Conservation (phyloP, 2,797 vertebrate species). For the Myripristis jacobus region DNA sequence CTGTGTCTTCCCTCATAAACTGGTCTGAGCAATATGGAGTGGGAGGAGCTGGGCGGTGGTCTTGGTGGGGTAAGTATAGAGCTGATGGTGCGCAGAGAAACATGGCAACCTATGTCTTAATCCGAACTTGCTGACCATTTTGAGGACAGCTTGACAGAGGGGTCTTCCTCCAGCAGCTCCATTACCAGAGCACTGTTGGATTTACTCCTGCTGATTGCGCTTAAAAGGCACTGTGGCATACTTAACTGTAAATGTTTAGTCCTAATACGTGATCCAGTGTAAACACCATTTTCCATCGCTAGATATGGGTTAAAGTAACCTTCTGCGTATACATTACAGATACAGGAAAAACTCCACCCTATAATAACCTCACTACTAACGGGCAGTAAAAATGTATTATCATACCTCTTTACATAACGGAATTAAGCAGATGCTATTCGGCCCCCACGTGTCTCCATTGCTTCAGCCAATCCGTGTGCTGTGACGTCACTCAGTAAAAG, state of each 20-base stretch:
- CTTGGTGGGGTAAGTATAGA: not conserved
- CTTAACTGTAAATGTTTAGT: slow-evolving; percentile 7
- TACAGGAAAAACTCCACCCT: slow-evolving; percentile 44
- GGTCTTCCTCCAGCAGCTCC: slow-evolving; percentile 10
- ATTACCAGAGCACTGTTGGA: slow-evolving; percentile 3
- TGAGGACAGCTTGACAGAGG: not conserved
- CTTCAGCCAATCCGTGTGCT: slow-evolving; percentile 71
- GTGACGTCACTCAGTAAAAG: slow-evolving; percentile 85
- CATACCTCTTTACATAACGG: slow-evolving; percentile 84
- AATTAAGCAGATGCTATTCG: slow-evolving; percentile 77
- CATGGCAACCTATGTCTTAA: slow-evolving; percentile 13
- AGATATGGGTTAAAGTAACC: slow-evolving; percentile 29
- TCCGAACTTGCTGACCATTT: slow-evolving; percentile 20
- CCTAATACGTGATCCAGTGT: slow-evolving; percentile 28
- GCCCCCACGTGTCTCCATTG: slow-evolving; percentile 58
- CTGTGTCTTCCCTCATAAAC: slow-evolving; percentile 33
- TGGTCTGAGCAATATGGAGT: not conserved
- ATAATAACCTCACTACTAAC: slow-evolving; percentile 61
- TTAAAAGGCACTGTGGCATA: slow-evolving; percentile 10
- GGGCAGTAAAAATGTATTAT: slow-evolving; percentile 75
- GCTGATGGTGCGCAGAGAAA: not conserved
- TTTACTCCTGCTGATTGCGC: slow-evolving; percentile 15
- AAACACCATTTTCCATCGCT: slow-evolving; percentile 6
- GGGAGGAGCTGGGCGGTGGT: not conserved
- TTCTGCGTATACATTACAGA: slow-evolving; percentile 42